phyloP scores from a whole-genome alignment of 2,888 invertebrate genomes.

The Tethea ocularis region DNA sequence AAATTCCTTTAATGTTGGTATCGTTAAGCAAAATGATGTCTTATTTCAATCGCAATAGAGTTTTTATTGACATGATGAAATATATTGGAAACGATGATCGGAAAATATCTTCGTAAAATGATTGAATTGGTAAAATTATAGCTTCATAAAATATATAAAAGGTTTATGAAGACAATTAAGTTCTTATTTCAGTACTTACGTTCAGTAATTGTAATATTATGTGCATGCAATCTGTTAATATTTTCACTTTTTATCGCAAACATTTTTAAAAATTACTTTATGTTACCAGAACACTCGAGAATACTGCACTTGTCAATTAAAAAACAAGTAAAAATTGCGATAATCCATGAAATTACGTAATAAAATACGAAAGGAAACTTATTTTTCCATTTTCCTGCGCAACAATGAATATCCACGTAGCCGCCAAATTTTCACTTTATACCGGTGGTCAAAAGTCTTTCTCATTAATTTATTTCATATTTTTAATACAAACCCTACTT shows the following conservation, averaged over 20 bases:
- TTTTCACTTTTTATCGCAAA: constrained; percentile 66
- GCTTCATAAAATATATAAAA: too few species aligned
- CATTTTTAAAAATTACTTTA: constrained; percentile 36
- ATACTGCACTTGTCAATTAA: not conserved
- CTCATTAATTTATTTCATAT: constrained; percentile 44
- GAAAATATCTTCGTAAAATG: too few species aligned
- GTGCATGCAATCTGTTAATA: constrained; percentile 49
- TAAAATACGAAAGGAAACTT: constrained; percentile 23
- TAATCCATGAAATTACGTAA: constrained; percentile 22
- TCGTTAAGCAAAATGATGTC: not conserved
- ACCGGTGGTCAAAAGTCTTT: constrained; percentile 49
- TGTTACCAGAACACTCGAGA: not conserved
- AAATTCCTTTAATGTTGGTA: not conserved
- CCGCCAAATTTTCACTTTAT: constrained; percentile 52
- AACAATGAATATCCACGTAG: constrained; percentile 46
- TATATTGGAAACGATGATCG: too few species aligned
- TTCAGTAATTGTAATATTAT: constrained; percentile 63
- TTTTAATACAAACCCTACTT: constrained; percentile 17
- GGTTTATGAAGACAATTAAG: not conserved
- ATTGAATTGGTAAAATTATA: not conserved
- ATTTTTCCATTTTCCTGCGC: constrained; percentile 29
- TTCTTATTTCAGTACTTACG: constrained; percentile 47
- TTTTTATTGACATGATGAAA: too few species aligned
- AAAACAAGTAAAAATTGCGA: constrained; percentile 8
- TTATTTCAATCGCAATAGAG: not conserved